Evolutionary conservation across 2,797 vertebrate genomes (phyloP).

Genomic region (Molothrus aeneus): DNA sequence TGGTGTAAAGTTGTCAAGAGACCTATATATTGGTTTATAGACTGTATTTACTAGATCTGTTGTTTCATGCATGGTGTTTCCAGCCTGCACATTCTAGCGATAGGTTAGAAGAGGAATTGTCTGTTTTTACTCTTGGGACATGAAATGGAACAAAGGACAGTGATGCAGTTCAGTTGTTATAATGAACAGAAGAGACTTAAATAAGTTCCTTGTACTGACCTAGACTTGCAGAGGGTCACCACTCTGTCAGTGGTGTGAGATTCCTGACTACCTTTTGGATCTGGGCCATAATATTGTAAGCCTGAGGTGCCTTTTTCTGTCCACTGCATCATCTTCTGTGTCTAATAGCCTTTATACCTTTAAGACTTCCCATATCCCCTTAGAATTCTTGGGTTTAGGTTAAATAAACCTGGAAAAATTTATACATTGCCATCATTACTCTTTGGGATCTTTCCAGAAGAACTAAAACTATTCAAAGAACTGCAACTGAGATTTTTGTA

Average conservation of each 20-base stretch:
- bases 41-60: background rate
- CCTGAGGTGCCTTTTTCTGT: background rate
- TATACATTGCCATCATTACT: background rate
- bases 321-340: background rate
- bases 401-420: background rate
- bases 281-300: background rate
- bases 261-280: background rate
- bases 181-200: background rate
- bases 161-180: background rate
- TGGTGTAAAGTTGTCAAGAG: background rate
- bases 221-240: background rate
- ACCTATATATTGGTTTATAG: constrained; percentile 36
- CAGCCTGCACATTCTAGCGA: accelerated
- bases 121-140: background rate
- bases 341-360: background rate
- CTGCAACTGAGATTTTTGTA: background rate
- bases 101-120: background rate
- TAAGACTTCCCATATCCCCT: background rate
- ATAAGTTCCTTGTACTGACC: background rate
- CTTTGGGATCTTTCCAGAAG: background rate
- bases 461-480: background rate
- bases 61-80: background rate
- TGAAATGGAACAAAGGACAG: background rate
- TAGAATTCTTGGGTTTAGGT: background rate
- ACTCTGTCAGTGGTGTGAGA: background rate